Evolutionary conservation across 2,888 invertebrate species (phyloP).

Genomic region (Dasypogon diadema): DNA sequence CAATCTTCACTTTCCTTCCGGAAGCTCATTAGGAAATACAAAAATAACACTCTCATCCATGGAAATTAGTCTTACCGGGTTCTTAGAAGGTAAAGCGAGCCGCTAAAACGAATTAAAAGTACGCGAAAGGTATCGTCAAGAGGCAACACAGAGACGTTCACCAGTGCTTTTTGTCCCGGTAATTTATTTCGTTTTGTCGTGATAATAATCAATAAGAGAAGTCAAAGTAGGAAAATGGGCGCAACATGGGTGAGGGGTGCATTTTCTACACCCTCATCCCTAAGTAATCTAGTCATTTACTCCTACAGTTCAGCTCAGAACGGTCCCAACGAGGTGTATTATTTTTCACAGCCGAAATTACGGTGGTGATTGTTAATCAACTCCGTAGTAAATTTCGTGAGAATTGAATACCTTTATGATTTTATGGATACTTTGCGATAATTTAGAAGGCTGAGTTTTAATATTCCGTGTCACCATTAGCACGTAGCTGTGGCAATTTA

Average conservation of each 20-base stretch:
- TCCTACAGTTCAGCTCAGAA: neutral
- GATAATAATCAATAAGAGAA: conserved; percentile 51
- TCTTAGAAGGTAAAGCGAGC: neutral
- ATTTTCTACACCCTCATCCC: neutral
- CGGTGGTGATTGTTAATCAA: conserved; percentile 45
- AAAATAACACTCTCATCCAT: neutral
- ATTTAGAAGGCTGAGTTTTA: conserved; percentile 48
- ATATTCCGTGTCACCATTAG: conserved; percentile 43
- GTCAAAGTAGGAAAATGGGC: conserved; percentile 42
- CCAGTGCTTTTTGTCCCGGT: conserved; percentile 16
- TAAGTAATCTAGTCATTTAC: neutral
- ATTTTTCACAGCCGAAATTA: conserved; percentile 44
- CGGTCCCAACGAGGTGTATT: conserved; percentile 7
- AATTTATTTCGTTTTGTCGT: conserved; percentile 52
- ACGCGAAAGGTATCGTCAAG: conserved; percentile 39
- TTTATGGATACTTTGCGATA: conserved; percentile 53
- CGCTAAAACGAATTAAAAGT: conserved; percentile 39
- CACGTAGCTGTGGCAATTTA: conserved; percentile 37
- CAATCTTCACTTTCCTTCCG: conserved; percentile 24
- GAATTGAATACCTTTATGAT: conserved; percentile 56
- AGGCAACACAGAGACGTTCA: conserved; percentile 15
- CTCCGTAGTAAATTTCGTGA: conserved; percentile 53
- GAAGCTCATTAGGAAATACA: conserved; percentile 38
- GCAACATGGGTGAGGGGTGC: conserved; percentile 34
- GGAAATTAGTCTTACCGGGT: neutral